These are phyloP conservation scores for Sebastes taczanowskii DNA, from an alignment of 2,797 vertebrate species.

Conservation along the genomic window DNA sequence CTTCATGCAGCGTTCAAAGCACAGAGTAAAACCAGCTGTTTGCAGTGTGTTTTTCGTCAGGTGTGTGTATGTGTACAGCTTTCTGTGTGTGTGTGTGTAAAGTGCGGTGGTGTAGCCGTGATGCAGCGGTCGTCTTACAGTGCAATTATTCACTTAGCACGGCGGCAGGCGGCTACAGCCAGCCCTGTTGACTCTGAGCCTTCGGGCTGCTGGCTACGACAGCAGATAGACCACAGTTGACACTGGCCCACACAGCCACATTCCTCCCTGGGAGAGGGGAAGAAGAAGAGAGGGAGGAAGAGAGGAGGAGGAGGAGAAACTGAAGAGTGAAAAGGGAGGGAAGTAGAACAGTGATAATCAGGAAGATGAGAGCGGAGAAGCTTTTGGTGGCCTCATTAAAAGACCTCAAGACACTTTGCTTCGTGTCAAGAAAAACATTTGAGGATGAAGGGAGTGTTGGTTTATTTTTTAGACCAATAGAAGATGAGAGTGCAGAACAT, in stretches of 20 bases:
- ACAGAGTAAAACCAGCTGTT: conserved; percentile 60
- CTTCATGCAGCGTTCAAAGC: neutral
- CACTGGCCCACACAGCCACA: conserved; percentile 70
- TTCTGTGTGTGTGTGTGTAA: conserved; percentile 20
- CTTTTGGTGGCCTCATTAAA: neutral
- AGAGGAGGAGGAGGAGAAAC: neutral
- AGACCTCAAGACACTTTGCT: neutral
- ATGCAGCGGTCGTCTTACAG: conserved; percentile 71
- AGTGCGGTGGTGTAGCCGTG: conserved; percentile 56
- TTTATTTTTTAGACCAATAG: conserved; percentile 22
- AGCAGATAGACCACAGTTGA: conserved; percentile 75
- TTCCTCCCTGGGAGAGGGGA: conserved; percentile 53
- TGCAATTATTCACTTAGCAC: conserved; percentile 81
- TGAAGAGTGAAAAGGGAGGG: neutral
- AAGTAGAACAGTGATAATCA: neutral
- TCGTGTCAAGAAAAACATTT: conserved; percentile 16
- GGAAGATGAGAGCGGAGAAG: neutral
- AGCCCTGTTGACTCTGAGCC: conserved; percentile 72
- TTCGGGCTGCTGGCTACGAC: conserved; percentile 54
- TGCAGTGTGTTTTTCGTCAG: conserved; percentile 44
- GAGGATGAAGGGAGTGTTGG: conserved; percentile 8
- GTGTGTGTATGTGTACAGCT: conserved; percentile 32
- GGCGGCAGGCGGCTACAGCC: conserved; percentile 59
- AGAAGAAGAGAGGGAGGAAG: neutral
- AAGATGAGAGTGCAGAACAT: conserved; percentile 23